phyloP scores from a whole-genome alignment of 2,888 invertebrate genomes.

The Oscheius sp. region DNA sequence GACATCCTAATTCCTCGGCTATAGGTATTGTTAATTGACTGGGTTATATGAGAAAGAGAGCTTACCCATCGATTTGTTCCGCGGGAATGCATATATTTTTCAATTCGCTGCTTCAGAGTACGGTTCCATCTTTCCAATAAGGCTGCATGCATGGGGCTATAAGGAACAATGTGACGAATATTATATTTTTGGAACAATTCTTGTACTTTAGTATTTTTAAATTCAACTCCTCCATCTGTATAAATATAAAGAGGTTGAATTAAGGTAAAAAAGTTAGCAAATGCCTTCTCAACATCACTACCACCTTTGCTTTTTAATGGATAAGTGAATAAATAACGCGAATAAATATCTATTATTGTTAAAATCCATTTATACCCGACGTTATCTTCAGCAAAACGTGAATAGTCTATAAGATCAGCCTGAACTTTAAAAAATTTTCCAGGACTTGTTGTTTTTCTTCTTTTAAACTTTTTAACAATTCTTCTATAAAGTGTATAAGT shows the following conservation, averaged over 20 bases:
- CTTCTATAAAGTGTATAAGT: not conserved
- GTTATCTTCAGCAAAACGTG: not conserved
- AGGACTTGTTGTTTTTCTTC: not conserved
- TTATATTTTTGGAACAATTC: not conserved
- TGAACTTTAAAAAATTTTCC: not conserved
- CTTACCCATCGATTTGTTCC: not conserved
- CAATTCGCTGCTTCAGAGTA: not conserved
- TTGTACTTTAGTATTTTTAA: not conserved
- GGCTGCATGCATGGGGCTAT: not conserved
- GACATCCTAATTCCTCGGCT: too few relatives aligned
- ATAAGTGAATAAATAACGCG: not conserved
- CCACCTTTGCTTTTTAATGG: not conserved
- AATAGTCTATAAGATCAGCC: not conserved
- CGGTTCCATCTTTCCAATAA: not conserved
- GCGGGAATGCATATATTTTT: not conserved
- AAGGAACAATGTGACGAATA: not conserved
- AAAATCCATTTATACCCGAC: not conserved
- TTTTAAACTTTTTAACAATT: not conserved
- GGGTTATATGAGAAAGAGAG: not conserved
- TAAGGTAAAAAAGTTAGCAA: not conserved
- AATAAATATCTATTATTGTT: not conserved
- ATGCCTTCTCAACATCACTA: not conserved
- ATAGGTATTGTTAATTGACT: not conserved
- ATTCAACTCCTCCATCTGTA: not conserved
- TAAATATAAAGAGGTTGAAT: not conserved